Conservation (phyloP, 2,113 vertebrate species). For the Hoplias malabaricus region DNA sequence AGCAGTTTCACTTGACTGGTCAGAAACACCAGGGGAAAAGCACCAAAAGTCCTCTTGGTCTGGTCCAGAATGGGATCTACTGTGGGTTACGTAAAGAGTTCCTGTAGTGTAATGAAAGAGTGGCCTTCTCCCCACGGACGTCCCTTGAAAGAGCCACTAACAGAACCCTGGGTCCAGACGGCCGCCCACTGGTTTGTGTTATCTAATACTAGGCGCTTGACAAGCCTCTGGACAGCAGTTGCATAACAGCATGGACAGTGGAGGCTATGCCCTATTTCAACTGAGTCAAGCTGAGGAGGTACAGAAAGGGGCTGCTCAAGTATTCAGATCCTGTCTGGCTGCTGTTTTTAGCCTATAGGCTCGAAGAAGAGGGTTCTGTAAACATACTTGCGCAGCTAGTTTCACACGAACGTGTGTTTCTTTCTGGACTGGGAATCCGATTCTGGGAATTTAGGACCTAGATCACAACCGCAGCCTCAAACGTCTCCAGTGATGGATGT, state of each 20-base stretch:
- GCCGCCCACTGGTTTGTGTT: constrained; percentile 26
- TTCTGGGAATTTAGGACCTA: not conserved
- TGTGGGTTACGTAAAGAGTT: constrained; percentile 24
- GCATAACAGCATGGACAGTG: constrained; percentile 6
- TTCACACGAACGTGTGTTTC: too few relatives aligned
- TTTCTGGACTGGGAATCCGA: not conserved
- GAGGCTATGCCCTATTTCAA: constrained; percentile 8
- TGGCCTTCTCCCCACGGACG: not conserved
- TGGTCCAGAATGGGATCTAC: not conserved
- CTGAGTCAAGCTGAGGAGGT: not conserved
- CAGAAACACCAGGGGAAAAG: not conserved
- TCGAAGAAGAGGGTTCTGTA: constrained; percentile 41
- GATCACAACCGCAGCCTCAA: constrained; percentile 3
- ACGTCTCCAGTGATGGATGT: constrained; percentile 9
- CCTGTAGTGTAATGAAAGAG: constrained; percentile 17
- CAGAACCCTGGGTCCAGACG: not conserved
- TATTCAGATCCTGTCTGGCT: constrained; percentile 39
- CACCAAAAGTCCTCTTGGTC: not conserved
- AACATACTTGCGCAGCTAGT: not conserved
- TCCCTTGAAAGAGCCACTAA: constrained; percentile 20
- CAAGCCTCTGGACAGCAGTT: constrained; percentile 21
- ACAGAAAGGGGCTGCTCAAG: constrained; percentile 20
- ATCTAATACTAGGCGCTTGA: constrained; percentile 41
- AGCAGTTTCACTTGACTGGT: constrained; percentile 4
- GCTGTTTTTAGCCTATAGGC: not conserved